phyloP scores from a whole-genome alignment of 2,888 invertebrate species.

The Synanthedon tipuliformis region DNA sequence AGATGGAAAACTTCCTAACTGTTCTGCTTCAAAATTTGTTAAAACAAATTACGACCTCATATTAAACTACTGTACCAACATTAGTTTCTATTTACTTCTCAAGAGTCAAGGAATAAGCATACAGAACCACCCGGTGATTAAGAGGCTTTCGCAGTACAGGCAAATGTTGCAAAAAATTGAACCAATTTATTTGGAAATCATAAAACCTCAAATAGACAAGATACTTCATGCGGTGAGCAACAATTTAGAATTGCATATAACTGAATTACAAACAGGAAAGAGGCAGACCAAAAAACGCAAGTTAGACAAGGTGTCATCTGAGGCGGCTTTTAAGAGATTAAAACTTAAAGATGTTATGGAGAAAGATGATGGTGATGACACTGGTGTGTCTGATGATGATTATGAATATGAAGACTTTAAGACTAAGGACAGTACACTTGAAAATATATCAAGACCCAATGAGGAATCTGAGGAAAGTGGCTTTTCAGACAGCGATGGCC shows the following conservation, averaged over 20 bases:
- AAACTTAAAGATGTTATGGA: slow-evolving; percentile 49
- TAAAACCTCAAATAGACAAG: slow-evolving; percentile 76
- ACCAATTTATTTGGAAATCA: slow-evolving; percentile 74
- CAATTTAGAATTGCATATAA: slow-evolving; percentile 38
- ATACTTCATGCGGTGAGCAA: slow-evolving; percentile 69
- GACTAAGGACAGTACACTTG: slow-evolving; percentile 16
- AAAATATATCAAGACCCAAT: slow-evolving; percentile 21
- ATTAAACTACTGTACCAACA: slow-evolving; percentile 86
- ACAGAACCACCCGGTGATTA: slow-evolving; percentile 88
- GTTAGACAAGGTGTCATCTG: slow-evolving; percentile 23
- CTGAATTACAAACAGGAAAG: slow-evolving; percentile 20
- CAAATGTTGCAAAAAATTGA: slow-evolving; percentile 81
- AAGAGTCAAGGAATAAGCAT: slow-evolving; percentile 80
- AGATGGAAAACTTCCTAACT: slow-evolving; percentile 70
- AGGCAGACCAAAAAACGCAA: slow-evolving; percentile 39
- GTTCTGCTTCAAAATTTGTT: slow-evolving; percentile 77
- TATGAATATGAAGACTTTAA: slow-evolving; percentile 51
- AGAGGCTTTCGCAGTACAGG: slow-evolving; percentile 83
- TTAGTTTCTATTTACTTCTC: slow-evolving; percentile 85
- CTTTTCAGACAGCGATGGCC: slow-evolving; percentile 51
- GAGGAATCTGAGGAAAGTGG: slow-evolving; percentile 57
- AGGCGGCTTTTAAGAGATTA: slow-evolving; percentile 40
- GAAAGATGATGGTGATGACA: slow-evolving; percentile 54
- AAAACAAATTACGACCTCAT: slow-evolving; percentile 76
- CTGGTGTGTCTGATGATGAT: slow-evolving; percentile 56